phyloP scores from a whole-genome alignment of 2,888 invertebrate species.

The Eilema griseolum region DNA sequence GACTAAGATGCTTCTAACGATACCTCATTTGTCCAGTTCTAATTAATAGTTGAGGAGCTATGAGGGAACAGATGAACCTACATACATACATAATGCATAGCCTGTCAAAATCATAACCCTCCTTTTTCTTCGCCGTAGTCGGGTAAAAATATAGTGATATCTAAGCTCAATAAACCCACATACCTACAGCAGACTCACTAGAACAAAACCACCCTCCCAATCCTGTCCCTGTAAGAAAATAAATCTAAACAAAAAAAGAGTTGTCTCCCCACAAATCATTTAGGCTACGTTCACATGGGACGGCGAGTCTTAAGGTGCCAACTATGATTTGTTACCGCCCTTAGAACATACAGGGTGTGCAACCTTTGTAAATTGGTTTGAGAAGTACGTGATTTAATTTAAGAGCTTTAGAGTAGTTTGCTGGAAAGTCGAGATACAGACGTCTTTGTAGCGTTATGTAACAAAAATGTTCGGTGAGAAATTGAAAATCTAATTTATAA shows the following conservation, averaged over 20 bases:
- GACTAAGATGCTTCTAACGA: too few species aligned
- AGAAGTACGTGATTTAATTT: constrained; percentile 18
- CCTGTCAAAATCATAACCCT: too few species aligned
- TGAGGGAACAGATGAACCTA: too few species aligned
- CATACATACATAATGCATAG: too few species aligned
- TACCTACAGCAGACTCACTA: not conserved
- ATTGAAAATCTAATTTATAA: too few species aligned
- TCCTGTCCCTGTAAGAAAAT: constrained; percentile 26
- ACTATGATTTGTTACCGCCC: constrained; percentile 69
- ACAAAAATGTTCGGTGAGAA: not conserved
- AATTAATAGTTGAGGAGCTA: too few species aligned
- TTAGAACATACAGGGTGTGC: constrained; percentile 54
- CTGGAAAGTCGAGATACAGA: not conserved
- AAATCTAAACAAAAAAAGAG: constrained; percentile 53
- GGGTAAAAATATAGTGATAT: too few species aligned
- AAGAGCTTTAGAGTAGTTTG: not conserved
- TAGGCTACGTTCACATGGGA: constrained; percentile 56
- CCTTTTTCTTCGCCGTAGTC: too few species aligned
- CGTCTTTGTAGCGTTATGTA: not conserved
- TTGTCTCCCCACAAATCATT: constrained; percentile 68
- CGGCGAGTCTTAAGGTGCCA: constrained; percentile 61
- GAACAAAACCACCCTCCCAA: not conserved
- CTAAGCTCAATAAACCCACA: not conserved
- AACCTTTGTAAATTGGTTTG: constrained; percentile 6
- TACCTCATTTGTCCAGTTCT: too few species aligned